These are phyloP conservation scores for Parnassius apollo DNA, from an alignment of 2,888 invertebrate species.

Conservation along the genomic window DNA sequence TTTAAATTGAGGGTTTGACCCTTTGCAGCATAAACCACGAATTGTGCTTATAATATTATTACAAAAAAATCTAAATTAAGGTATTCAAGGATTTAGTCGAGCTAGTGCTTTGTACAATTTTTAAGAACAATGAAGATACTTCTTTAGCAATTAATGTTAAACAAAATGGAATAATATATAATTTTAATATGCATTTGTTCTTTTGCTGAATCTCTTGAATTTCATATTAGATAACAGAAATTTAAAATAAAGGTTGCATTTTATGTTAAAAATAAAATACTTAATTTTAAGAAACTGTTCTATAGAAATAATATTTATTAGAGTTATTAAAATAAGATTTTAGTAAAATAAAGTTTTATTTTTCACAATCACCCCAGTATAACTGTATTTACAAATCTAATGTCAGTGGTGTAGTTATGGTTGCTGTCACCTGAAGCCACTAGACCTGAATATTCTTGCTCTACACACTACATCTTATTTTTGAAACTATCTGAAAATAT, in stretches of 20 bases:
- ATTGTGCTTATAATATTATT: background rate
- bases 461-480: too few species aligned
- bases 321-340: constrained; percentile 14
- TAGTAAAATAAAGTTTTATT: constrained; percentile 15
- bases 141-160: background rate
- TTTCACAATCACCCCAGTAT: constrained; percentile 8
- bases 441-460: too few species aligned
- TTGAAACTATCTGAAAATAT: too few species aligned
- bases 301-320: constrained; percentile 10
- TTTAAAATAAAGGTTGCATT: constrained; percentile 6
- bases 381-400: too few species aligned
- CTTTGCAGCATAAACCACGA: too few species aligned
- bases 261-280: constrained; percentile 17
- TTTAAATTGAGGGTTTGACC: too few species aligned
- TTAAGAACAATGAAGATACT: background rate
- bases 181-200: constrained; percentile 5
- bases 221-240: constrained; percentile 1
- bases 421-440: too few species aligned
- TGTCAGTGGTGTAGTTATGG: too few species aligned
- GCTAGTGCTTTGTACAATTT: constrained; percentile 11
- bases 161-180: too few species aligned
- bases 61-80: background rate
- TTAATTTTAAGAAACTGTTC: constrained; percentile 10
- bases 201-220: constrained; percentile 19
- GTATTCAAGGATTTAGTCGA: constrained; percentile 4